These are phyloP conservation scores for Saccopteryx bilineata DNA, from an alignment of 2,113 vertebrate species.

Conservation along the genomic window DNA sequence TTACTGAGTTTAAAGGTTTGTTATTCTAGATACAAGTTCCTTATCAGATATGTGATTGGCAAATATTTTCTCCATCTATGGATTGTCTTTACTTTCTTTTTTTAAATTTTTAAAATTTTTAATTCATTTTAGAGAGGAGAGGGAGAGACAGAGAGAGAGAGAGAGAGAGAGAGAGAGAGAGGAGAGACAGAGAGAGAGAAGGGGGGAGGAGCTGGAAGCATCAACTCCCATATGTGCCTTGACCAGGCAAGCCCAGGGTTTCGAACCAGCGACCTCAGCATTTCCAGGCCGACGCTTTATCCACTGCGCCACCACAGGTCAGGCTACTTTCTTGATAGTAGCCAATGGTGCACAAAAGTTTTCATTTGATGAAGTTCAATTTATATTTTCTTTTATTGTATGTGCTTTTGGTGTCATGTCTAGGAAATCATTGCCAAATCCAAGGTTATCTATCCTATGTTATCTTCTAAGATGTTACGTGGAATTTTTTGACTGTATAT, in stretches of 20 bases:
- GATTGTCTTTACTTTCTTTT: background rate
- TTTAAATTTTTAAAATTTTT: background rate
- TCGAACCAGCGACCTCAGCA: background rate
- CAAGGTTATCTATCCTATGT: slow-evolving; percentile 22
- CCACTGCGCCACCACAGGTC: background rate
- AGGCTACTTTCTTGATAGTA: slow-evolving; percentile 1
- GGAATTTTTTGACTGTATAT: slow-evolving; percentile 36
- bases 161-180: background rate
- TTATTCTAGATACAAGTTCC: background rate
- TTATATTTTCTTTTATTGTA: slow-evolving; percentile 47
- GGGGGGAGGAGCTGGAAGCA: too few relatives aligned
- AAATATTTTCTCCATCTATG: slow-evolving; percentile 55
- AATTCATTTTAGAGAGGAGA: background rate
- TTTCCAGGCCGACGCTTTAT: background rate
- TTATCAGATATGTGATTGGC: slow-evolving; percentile 23
- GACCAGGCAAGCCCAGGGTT: too few relatives aligned
- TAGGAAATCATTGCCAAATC: slow-evolving; percentile 46
- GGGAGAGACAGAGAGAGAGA: background rate
- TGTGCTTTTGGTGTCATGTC: slow-evolving; percentile 56
- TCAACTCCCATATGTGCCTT: background rate
- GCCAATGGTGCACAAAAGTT: slow-evolving; percentile 32
- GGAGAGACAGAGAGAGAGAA: background rate
- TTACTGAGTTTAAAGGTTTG: slow-evolving; percentile 48
- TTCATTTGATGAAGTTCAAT: slow-evolving; percentile 50
- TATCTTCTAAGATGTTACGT: slow-evolving; percentile 62